Conservation (phyloP, 2,797 vertebrate genomes). For the Chaenodraco wilsoni region DNA sequence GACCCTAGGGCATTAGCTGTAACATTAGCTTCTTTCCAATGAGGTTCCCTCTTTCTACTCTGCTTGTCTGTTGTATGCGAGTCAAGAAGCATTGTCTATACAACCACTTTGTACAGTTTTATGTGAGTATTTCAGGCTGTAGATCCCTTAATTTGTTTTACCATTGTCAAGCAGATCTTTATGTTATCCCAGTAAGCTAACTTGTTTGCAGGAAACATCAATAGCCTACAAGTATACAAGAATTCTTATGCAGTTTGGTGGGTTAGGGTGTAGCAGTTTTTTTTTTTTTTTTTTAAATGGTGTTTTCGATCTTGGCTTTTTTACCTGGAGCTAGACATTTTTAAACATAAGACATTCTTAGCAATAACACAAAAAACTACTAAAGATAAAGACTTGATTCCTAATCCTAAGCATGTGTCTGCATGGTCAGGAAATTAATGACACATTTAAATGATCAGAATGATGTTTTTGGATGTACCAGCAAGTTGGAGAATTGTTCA, state of each 20-base stretch:
- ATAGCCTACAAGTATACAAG: constrained; percentile 20
- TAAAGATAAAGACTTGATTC: constrained; percentile 67
- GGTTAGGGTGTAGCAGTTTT: constrained; percentile 27
- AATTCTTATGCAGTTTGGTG: constrained; percentile 21
- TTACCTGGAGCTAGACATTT: constrained; percentile 38
- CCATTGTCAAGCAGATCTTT: constrained; percentile 15
- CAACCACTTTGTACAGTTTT: constrained; percentile 42
- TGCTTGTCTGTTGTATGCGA: constrained; percentile 56
- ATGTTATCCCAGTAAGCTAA: constrained; percentile 29
- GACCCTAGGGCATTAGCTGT: constrained; percentile 73
- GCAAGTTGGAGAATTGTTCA: constrained; percentile 82
- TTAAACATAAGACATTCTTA: constrained; percentile 32
- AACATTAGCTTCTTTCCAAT: constrained; percentile 71
- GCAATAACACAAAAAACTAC: constrained; percentile 43
- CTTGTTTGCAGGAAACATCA: constrained; percentile 44
- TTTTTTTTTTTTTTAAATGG: constrained; percentile 16
- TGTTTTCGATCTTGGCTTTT: constrained; percentile 49
- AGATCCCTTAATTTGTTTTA: constrained; percentile 44
- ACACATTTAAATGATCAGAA: constrained; percentile 56
- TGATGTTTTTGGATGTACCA: constrained; percentile 71
- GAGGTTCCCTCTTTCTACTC: constrained; percentile 49
- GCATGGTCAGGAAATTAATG: constrained; percentile 79
- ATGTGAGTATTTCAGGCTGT: constrained; percentile 39
- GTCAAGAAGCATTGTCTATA: constrained; percentile 57
- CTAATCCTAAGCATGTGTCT: constrained; percentile 78